Percentiles rank a stretch among this genome's conserved stretches.
These are phyloP conservation scores for Notolabrus celidotus DNA, from an alignment of 2,797 vertebrate species.

Conservation along the genomic window DNA sequence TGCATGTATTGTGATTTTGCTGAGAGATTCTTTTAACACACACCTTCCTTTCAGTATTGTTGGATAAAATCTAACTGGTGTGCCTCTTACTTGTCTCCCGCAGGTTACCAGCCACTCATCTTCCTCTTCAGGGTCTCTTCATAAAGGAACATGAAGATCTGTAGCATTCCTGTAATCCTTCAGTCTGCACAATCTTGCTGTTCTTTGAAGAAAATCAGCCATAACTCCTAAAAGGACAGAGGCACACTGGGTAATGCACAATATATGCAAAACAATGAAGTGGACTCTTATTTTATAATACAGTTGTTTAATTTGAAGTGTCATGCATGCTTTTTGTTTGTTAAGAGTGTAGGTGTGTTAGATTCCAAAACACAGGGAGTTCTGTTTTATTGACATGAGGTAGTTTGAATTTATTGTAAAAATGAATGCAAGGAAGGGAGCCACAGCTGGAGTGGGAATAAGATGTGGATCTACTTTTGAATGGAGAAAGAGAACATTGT, in stretches of 20 bases:
- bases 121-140: constrained; percentile 90
- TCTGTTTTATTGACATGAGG: constrained; percentile 31
- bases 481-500: constrained; percentile 7
- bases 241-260: constrained; percentile 56
- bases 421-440: neutral
- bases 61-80: constrained; percentile 49
- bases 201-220: constrained; percentile 65
- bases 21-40: no score
- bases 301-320: constrained; percentile 61
- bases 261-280: constrained; percentile 62
- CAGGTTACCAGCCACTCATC: constrained; percentile 91
- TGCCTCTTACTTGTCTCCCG: constrained; percentile 59
- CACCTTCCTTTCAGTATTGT: no score
- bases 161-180: constrained; percentile 9
- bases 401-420: constrained; percentile 27
- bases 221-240: constrained; percentile 49
- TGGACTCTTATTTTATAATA: constrained; percentile 46
- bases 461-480: constrained; percentile 15
- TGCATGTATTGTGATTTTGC: no score
- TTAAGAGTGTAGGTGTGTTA: constrained; percentile 51
- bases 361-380: constrained; percentile 31
- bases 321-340: constrained; percentile 62
- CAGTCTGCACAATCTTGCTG: constrained; percentile 38
- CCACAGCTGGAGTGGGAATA: constrained; percentile 3
- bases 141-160: constrained; percentile 90